Percentiles rank a stretch among this genome's conserved stretches.
These are phyloP conservation scores for Seriola dumerili DNA, from an alignment of 2,113 vertebrate genomes.

Conservation along the genomic window DNA sequence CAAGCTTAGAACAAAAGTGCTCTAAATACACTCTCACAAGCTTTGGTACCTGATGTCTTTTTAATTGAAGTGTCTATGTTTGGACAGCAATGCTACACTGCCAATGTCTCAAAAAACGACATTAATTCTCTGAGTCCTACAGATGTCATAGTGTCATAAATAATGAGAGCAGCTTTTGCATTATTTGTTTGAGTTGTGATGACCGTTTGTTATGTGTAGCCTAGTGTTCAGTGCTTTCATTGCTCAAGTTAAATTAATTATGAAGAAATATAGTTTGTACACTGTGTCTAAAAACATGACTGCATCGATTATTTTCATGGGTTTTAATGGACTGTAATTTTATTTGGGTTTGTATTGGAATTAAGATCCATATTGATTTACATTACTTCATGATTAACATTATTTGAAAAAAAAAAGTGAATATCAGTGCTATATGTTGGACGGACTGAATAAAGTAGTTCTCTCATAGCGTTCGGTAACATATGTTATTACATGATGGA, in stretches of 20 bases:
- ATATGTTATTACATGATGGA: not conserved
- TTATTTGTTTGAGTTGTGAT: slow-evolving; percentile 56
- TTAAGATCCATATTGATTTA: slow-evolving; percentile 16
- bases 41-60: not conserved
- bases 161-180: slow-evolving; percentile 44
- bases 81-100: not conserved
- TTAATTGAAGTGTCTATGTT: not conserved
- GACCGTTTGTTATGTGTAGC: slow-evolving; percentile 34
- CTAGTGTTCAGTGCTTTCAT: slow-evolving; percentile 26
- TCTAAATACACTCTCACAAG: not conserved
- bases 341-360: slow-evolving; percentile 6
- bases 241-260: slow-evolving; percentile 59
- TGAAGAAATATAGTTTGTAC: slow-evolving; percentile 33
- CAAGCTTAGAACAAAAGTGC: not conserved
- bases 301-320: slow-evolving; percentile 35
- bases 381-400: not conserved
- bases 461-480: not conserved
- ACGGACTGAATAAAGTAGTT: not conserved
- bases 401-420: not conserved
- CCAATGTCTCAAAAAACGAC: not conserved
- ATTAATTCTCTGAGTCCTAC: slow-evolving; percentile 4
- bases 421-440: not conserved
- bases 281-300: slow-evolving; percentile 41
- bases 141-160: slow-evolving; percentile 33
- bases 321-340: slow-evolving; percentile 9